phyloP scores from a whole-genome alignment of 35 echinoderm and acorn worm genomes.

The Stichopus chloronotus region DNA sequence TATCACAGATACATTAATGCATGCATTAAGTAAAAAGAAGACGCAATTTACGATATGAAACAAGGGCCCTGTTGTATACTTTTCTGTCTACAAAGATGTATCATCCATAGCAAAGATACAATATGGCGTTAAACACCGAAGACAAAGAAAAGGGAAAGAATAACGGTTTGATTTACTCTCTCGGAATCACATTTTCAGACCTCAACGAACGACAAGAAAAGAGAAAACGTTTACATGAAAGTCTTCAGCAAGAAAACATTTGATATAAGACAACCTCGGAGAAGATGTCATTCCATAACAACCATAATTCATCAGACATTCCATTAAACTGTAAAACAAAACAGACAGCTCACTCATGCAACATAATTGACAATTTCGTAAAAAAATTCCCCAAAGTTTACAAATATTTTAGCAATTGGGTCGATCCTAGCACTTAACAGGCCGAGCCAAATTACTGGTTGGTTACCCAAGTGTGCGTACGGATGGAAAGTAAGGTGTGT shows the following conservation, averaged over 20 bases:
- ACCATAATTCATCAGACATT: constrained; percentile 49
- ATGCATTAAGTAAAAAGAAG: background rate
- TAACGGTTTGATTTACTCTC: constrained; percentile 24
- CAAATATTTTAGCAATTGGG: constrained; percentile 53
- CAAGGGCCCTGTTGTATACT: no score
- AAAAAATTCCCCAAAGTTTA: constrained; percentile 37
- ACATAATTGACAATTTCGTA: constrained; percentile 44
- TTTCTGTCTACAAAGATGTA: constrained; percentile 10
- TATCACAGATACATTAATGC: background rate
- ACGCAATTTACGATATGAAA: no score
- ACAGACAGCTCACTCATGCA: constrained; percentile 34
- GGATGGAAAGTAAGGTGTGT: background rate
- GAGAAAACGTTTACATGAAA: constrained; percentile 8
- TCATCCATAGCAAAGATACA: background rate
- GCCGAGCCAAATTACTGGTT: constrained; percentile 20
- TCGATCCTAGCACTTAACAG: constrained; percentile 44
- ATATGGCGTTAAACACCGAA: constrained; percentile 36
- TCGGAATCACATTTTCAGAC: constrained; percentile 21
- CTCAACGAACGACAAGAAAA: background rate
- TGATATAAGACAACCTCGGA: constrained; percentile 3
- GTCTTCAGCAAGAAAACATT: background rate
- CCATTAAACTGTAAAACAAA: constrained; percentile 55
- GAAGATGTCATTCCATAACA: constrained; percentile 35
- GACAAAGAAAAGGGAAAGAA: background rate
- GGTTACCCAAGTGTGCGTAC: background rate